Evolutionary conservation across 2,797 vertebrate species (phyloP).

Genomic region (Distichodus sexfasciatus): DNA sequence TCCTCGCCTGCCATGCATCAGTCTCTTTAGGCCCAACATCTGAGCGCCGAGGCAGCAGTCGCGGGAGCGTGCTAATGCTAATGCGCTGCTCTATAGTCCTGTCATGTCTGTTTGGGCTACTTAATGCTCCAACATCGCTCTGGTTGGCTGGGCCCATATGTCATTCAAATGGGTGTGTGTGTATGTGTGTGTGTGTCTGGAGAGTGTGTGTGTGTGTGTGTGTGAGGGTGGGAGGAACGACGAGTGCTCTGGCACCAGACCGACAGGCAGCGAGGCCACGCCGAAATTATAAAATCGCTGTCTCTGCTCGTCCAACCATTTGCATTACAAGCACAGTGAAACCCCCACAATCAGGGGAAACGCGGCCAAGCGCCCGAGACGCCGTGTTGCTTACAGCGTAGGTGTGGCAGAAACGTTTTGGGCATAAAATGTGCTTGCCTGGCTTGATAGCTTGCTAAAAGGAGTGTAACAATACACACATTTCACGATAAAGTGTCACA

Average conservation of each 20-base stretch:
- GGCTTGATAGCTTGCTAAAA: no score
- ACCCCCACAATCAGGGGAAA: slow-evolving; percentile 29
- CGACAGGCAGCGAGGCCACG: slow-evolving; percentile 72
- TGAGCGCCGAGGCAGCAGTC: slow-evolving; percentile 10
- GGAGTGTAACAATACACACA: no score
- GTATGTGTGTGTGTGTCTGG: no score
- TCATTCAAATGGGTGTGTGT: slow-evolving; percentile 85
- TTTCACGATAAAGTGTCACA: no score
- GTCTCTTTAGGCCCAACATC: slow-evolving; percentile 10
- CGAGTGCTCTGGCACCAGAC: slow-evolving; percentile 74
- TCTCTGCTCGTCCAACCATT: slow-evolving; percentile 81
- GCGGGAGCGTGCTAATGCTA: slow-evolving; percentile 57
- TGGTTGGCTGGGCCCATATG: slow-evolving; percentile 90
- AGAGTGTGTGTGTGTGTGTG: no score
- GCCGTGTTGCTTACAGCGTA: background rate
- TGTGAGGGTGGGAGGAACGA: no score
- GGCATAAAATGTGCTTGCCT: background rate
- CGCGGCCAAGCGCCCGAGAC: background rate
- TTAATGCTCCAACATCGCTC: slow-evolving; percentile 78
- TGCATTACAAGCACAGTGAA: slow-evolving; percentile 75
- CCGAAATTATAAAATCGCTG: slow-evolving; percentile 82
- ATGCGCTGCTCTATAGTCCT: slow-evolving; percentile 72
- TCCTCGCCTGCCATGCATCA: background rate
- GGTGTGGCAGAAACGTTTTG: background rate
- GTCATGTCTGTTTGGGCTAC: slow-evolving; percentile 74